Conservation (phyloP, 2,888 invertebrate genomes). For the Temnothorax ravouxi region DNA sequence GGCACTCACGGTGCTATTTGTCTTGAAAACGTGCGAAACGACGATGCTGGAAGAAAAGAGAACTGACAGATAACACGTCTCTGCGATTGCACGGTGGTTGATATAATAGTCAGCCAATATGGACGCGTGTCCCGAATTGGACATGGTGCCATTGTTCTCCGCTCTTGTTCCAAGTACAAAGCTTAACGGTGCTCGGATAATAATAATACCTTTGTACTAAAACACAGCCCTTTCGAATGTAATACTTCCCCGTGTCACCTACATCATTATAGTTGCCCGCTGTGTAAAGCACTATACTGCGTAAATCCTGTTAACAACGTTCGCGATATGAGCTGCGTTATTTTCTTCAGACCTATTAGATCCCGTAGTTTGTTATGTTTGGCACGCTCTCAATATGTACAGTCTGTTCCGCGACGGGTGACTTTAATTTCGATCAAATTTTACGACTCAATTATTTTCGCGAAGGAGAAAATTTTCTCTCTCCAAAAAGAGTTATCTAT, state of each 20-base stretch:
- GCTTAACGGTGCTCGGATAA: constrained; percentile 28
- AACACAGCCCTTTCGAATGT: constrained; percentile 5
- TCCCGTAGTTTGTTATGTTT: constrained; percentile 5
- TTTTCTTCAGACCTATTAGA: background rate
- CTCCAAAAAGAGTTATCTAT: too few relatives aligned
- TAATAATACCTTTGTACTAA: constrained; percentile 27
- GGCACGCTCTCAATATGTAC: background rate
- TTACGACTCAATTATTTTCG: background rate
- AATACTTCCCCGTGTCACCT: background rate
- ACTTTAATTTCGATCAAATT: constrained; percentile 15
- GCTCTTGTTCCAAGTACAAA: constrained; percentile 30
- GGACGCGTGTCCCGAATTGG: constrained; percentile 8
- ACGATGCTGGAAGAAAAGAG: background rate
- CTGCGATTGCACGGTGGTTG: background rate
- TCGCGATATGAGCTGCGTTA: constrained; percentile 3
- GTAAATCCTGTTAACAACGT: constrained; percentile 20
- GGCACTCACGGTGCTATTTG: background rate
- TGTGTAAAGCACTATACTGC: background rate
- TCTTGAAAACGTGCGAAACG: background rate
- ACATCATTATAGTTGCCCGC: constrained; percentile 4
- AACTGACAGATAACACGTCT: background rate
- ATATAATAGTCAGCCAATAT: constrained; percentile 37
- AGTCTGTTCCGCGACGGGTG: too few relatives aligned
- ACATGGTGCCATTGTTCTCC: constrained; percentile 42
- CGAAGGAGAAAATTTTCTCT: background rate